Conservation (phyloP, 2,797 vertebrate species). For the Sebastes nivosus region DNA sequence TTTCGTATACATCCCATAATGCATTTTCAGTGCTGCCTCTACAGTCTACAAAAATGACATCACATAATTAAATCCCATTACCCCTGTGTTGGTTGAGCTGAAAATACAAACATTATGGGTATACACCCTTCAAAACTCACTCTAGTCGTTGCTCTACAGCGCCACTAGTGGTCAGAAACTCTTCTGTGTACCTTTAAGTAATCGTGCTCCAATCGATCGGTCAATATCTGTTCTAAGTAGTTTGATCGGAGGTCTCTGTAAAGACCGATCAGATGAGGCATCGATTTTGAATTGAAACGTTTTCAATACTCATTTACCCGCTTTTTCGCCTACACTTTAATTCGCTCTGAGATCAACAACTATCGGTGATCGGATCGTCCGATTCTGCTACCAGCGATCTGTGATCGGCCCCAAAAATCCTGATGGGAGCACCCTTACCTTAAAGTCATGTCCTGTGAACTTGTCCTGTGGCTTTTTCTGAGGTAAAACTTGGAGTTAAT, state of each 20-base stretch:
- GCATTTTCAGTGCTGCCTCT: neutral
- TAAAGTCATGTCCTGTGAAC: neutral
- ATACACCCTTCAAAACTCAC: neutral
- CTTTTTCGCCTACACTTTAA: no score
- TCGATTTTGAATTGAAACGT: no score
- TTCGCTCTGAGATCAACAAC: no score
- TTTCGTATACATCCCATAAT: neutral
- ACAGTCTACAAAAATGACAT: slow-evolving; percentile 12
- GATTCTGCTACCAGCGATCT: fast-evolving
- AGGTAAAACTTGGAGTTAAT: neutral
- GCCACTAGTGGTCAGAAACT: neutral
- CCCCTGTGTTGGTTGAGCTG: neutral
- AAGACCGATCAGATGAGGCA: no score
- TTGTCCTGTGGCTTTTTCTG: no score
- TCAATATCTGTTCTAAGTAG: no score
- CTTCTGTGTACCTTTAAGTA: no score
- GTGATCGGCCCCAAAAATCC: no score
- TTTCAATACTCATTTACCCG: no score
- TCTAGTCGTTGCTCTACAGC: neutral
- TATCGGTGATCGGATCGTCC: no score
- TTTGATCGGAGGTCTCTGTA: no score
- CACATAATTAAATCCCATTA: neutral
- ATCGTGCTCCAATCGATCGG: no score
- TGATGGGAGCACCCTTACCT: neutral
- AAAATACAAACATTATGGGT: neutral